These are phyloP conservation scores for Drosophila nigromelanica DNA, from an alignment of 1,140 invertebrate genomes.

Conservation along the genomic window DNA sequence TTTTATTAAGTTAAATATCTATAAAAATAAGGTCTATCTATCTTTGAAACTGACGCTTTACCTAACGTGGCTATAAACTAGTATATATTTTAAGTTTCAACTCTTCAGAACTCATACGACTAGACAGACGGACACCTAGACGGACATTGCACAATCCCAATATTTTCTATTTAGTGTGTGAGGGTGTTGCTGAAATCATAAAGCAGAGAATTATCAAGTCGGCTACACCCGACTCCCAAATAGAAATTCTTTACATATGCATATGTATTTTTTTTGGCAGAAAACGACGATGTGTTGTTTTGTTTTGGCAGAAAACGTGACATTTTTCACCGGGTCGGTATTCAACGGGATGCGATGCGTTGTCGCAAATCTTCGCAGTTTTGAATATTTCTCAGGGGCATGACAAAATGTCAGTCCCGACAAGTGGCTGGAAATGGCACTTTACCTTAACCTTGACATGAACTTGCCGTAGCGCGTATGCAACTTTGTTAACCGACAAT, in stretches of 20 bases:
- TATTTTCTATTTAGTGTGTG: no score
- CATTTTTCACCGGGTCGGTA: background rate
- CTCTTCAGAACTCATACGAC: no score
- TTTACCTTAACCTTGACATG: slow-evolving; percentile 58
- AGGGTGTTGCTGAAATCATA: no score
- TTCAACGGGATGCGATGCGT: background rate
- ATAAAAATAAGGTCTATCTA: no score
- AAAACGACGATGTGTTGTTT: slow-evolving; percentile 19
- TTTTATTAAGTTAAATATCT: no score
- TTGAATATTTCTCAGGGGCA: slow-evolving; percentile 28
- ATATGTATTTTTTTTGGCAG: slow-evolving; percentile 2
- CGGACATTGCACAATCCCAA: no score
- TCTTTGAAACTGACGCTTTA: no score
- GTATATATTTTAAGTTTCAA: no score
- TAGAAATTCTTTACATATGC: slow-evolving; percentile 6
- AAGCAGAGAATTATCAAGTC: no score
- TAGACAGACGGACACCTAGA: no score
- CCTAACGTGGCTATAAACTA: no score
- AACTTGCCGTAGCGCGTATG: background rate
- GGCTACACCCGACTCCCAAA: background rate
- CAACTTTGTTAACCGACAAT: slow-evolving; percentile 8
- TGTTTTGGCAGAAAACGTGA: slow-evolving; percentile 24
- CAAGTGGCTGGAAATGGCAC: slow-evolving; percentile 37
- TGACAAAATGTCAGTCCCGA: slow-evolving; percentile 58
- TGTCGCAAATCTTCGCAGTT: slow-evolving; percentile 14